Base-by-base conservation (phyloP, 1,140 invertebrate genomes). In the Drosophila elegans region DNA sequence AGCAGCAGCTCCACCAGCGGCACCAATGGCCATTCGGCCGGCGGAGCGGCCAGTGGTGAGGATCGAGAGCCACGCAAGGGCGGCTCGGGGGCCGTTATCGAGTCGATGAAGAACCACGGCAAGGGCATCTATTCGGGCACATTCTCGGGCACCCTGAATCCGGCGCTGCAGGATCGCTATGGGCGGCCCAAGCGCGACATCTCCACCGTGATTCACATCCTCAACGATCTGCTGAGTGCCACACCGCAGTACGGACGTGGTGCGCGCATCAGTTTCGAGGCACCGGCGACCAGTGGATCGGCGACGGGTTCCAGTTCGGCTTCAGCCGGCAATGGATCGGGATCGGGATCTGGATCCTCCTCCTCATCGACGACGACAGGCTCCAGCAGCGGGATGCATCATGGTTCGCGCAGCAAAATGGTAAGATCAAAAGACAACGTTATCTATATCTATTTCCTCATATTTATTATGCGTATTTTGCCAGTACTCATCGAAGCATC, bases 151-250 rank as follows among this genome's bases (percentile, higher is more conserved):
- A 98, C 97, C 7, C 92, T 99, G 11, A 98, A 98, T 93, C 97
- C 98, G 61, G 96, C 97, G n/a, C 93, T 98, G 12, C 98, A 98
- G 93, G 98, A 98, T 92, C 95, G 95, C 72, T 96, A 96, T 91
- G 98, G 98, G 0, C 95, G 97, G 74, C 98, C 98, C 9, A 97
- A 97, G 80, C 94, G 97, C 13, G 97, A 98, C 93, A 98, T 98
- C 61, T 97, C 96, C 52, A 99, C 98, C 12, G 98, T 99, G 55
- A 97, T 98, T 62, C 97, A 98, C 92, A 98, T 99, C 92, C 93
- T 98, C 25, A 98, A 98, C 93, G 98, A 98, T 93, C 94, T 99
- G 71, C 93, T 99, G 25, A 98, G 97, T 92, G 97, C 97, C 44
- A 96, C 96, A 44, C 96, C 97, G 36, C 94, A 94, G n/a, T 93